Base-by-base conservation (phyloP, 2,797 vertebrate species). In the Gymnopithys bicolor region DNA sequence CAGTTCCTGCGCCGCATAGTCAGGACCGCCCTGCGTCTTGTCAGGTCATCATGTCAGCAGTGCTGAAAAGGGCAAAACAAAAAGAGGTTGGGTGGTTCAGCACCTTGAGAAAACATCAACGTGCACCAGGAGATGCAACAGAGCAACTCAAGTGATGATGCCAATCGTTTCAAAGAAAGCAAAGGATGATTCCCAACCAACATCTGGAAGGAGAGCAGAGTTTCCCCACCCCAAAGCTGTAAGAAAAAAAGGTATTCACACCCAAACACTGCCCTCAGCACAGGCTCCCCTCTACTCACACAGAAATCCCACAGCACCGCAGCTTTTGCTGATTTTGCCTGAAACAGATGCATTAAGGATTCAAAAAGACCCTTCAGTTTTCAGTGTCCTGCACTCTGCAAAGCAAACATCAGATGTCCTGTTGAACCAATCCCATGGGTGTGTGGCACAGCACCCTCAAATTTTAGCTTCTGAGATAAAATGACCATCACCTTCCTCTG, bases 1-100 rank as follows among this genome's bases (percentile, higher is more conserved):
- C 96, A 99, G 99, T 98, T 98, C 97, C 97, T 59, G 98, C 51
- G 62, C 94, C 89, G 89, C 94, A 88, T 97, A 94, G 97, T 96
- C 96, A 95, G 94, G 96, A 95, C 53, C 7, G 53, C 46, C 84
- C 79, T 83, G 22, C 90, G 48, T 89, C 81, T 93, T 94, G 90
- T 99, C 98, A 98, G 97, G 98, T 98, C 98, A 98, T 99, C 94
- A 93, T 10, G 77, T 37, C 78, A 97, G 75, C 81, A 76, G 45
- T 15, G 27, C 96, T 97, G 21, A 13, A 87, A 53, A 11, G 71
- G 7, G 0, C 22, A 59, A 33, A 78, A 46, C 8, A 71, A 64
- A 83, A 41, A 8, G 1, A 51, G 13, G 30, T 84, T 17, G 89
- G 43, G 56, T 3, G 13, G 62, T 24, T 58, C 46, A 71, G 30